Evolutionary conservation across 2,888 invertebrate genomes (phyloP).

Genomic region (Apamea anceps): DNA sequence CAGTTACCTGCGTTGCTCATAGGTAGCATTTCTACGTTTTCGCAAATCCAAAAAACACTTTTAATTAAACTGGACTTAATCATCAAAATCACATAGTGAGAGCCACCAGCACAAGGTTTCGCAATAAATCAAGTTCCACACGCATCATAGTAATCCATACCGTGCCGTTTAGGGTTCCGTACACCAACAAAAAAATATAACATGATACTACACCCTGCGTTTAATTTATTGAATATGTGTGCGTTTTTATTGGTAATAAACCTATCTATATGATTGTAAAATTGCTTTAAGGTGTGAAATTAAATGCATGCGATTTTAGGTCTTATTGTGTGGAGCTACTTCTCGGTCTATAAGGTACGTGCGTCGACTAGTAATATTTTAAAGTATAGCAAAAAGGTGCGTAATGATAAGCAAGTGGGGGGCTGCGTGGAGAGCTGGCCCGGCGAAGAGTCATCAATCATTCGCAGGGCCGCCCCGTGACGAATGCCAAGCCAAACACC

Average conservation of each 20-base stretch:
- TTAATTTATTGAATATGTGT: slow-evolving; percentile 59
- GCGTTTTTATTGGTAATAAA: slow-evolving; percentile 59
- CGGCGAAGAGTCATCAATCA: slow-evolving; percentile 83
- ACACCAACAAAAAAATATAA: slow-evolving; percentile 49
- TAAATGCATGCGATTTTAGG: slow-evolving; percentile 39
- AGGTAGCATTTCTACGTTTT: slow-evolving; percentile 4
- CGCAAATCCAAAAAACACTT: not conserved
- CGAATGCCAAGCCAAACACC: slow-evolving; percentile 89
- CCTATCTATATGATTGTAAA: slow-evolving; percentile 56
- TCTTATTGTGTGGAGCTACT: slow-evolving; percentile 39
- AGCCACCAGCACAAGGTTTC: slow-evolving; percentile 27
- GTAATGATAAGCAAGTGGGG: slow-evolving; percentile 54
- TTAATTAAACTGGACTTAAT: slow-evolving; percentile 11
- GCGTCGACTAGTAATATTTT: slow-evolving; percentile 49
- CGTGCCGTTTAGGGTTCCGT: slow-evolving; percentile 56
- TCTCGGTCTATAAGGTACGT: slow-evolving; percentile 16
- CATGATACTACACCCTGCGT: slow-evolving; percentile 47
- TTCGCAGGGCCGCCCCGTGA: slow-evolving; percentile 83
- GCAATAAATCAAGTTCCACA: slow-evolving; percentile 55
- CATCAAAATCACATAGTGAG: slow-evolving; percentile 31
- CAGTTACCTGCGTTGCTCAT: not conserved
- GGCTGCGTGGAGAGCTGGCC: slow-evolving; percentile 42
- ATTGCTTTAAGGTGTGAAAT: slow-evolving; percentile 61
- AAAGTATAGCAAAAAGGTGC: slow-evolving; percentile 61
- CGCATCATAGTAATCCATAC: slow-evolving; percentile 63